Percentiles rank a stretch among this genome's conserved stretches.
phyloP scores from a whole-genome alignment of 2,797 vertebrate genomes.

The Galaxias olidus region DNA sequence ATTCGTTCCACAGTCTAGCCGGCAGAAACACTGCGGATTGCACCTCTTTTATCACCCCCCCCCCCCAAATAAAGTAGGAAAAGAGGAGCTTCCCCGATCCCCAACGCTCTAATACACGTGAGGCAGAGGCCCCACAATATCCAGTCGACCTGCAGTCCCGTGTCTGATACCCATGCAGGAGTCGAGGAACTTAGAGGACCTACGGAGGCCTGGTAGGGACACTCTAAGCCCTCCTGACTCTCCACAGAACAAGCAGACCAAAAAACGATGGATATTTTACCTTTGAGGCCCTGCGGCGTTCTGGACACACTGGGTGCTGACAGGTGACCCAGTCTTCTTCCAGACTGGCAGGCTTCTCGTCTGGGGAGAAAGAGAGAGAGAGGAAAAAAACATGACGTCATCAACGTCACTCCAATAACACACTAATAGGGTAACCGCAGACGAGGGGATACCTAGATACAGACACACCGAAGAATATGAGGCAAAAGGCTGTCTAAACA shows the following conservation, averaged over 20 bases:
- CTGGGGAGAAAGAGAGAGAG: conserved; percentile 69
- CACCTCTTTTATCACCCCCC: conserved; percentile 48
- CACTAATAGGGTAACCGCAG: conserved; percentile 13
- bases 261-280: conserved; percentile 65
- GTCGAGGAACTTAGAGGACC: neutral
- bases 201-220: neutral
- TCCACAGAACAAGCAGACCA: neutral
- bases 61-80: conserved; percentile 24
- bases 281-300: conserved; percentile 82
- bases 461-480: conserved; percentile 26
- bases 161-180: neutral
- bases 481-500: conserved; percentile 49
- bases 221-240: conserved; percentile 8
- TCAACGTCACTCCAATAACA: no score
- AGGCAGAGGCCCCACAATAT: conserved; percentile 7
- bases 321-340: conserved; percentile 84
- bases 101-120: conserved; percentile 11
- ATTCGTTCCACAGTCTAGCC: conserved; percentile 70
- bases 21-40: conserved; percentile 46
- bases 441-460: conserved; percentile 25
- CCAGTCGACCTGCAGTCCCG: no score
- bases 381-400: neutral
- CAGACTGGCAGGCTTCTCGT: conserved; percentile 72
- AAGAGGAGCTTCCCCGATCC: conserved; percentile 20
- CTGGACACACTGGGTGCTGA: conserved; percentile 83